A percentile compares a stretch with the other conserved stretches of the same genome.
Evolutionary conservation across 2,113 vertebrate species (phyloP).

Genomic region (Bufo gargarizans): DNA sequence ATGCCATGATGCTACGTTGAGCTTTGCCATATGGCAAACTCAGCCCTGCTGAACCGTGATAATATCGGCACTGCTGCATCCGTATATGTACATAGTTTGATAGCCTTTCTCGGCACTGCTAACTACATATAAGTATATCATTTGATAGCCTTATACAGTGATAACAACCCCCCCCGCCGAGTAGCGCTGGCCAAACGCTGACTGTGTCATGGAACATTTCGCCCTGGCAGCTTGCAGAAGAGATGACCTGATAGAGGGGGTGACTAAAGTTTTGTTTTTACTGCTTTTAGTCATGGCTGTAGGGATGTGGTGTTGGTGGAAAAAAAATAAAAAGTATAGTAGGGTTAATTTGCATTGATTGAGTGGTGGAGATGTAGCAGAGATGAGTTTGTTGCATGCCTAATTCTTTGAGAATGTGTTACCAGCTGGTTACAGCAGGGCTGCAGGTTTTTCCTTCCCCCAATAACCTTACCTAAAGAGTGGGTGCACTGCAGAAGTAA

Average conservation of each 20-base stretch:
- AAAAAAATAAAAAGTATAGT: neutral
- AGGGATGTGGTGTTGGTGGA: neutral
- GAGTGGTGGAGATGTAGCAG: neutral
- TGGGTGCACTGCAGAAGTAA: neutral
- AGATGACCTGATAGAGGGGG: neutral
- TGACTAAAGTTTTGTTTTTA: neutral
- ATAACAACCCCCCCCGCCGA: neutral
- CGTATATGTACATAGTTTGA: neutral
- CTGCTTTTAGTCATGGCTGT: neutral
- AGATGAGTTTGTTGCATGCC: neutral
- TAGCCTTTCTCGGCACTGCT: neutral
- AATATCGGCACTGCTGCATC: neutral
- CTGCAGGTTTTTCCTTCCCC: no score
- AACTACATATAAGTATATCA: neutral
- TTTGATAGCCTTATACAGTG: neutral
- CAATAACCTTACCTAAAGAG: no score
- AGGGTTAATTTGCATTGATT: neutral
- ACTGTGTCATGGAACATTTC: neutral
- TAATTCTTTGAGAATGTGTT: no score
- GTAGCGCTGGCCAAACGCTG: neutral
- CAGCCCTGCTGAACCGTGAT: neutral
- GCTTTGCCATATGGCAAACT: neutral
- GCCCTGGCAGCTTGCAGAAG: neutral
- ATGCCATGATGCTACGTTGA: neutral
- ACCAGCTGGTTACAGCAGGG: no score